Evolutionary conservation across 2,888 invertebrate species (phyloP).

Genomic region (Tenodera sinensis): DNA sequence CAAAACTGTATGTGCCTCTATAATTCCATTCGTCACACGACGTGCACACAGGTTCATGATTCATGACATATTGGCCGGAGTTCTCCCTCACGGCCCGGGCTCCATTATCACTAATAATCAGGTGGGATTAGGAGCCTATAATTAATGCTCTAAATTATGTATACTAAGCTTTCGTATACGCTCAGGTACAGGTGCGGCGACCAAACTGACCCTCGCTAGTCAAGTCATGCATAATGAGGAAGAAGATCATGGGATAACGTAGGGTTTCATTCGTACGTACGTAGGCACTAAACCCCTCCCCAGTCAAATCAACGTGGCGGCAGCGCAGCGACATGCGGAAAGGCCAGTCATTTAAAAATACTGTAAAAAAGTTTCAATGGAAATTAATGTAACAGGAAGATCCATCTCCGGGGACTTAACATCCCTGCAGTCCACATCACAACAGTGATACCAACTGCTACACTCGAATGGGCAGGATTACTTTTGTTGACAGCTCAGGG

Average conservation of each 20-base stretch:
- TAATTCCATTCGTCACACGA: constrained; percentile 6
- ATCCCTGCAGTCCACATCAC: not conserved
- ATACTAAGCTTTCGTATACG: constrained; percentile 19
- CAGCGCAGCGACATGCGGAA: not conserved
- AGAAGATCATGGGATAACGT: not conserved
- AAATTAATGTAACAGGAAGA: constrained; percentile 3
- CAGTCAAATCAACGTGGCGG: not conserved
- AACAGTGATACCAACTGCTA: not conserved
- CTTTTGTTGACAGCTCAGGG: not conserved
- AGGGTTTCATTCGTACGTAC: not conserved
- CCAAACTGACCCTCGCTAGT: not conserved
- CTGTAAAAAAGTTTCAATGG: not conserved
- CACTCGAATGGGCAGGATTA: not conserved
- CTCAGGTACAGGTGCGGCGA: constrained; percentile 6
- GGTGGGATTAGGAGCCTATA: constrained; percentile 16
- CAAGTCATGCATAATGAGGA: constrained; percentile 11
- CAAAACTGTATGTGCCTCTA: constrained; percentile 3
- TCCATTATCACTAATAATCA: constrained; percentile 16
- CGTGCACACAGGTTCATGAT: constrained; percentile 7
- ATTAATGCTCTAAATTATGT: constrained; percentile 26
- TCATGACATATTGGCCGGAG: constrained; percentile 1
- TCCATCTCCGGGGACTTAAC: not conserved
- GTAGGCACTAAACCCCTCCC: not conserved
- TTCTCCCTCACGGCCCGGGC: not conserved
- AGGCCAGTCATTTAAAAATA: not conserved